phyloP scores from a whole-genome alignment of 2,888 invertebrate species.

The Drosophila sordidapex region DNA sequence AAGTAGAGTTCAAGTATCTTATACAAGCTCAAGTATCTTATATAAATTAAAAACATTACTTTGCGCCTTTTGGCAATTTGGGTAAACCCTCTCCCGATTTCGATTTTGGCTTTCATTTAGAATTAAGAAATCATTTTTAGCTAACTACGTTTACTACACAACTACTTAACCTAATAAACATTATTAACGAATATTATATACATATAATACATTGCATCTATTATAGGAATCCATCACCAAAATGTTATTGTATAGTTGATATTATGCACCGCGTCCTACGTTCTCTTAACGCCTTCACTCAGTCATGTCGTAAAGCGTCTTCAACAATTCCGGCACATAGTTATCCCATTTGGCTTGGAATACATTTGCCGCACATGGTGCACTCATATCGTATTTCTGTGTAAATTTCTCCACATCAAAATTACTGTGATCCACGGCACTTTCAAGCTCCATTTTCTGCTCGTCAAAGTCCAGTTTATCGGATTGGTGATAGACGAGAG shows the following conservation, averaged over 20 bases:
- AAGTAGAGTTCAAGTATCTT: neutral
- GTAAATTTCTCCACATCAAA: conserved; percentile 83
- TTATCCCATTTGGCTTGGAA: conserved; percentile 92
- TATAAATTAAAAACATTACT: neutral
- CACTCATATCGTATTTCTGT: conserved; percentile 89
- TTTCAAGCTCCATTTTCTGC: conserved; percentile 65
- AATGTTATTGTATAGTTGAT: neutral
- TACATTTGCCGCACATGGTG: conserved; percentile 92
- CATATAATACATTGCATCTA: neutral
- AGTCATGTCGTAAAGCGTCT: conserved; percentile 55
- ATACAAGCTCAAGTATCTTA: neutral
- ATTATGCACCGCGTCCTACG: neutral
- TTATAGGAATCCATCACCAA: conserved; percentile 27
- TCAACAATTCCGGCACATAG: conserved; percentile 83
- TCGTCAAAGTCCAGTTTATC: conserved; percentile 87
- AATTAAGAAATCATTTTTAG: neutral
- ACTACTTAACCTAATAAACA: neutral
- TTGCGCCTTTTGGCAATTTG: too few relatives aligned
- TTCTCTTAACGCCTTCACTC: conserved; percentile 21
- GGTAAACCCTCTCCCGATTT: neutral
- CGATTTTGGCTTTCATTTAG: neutral
- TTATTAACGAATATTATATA: neutral
- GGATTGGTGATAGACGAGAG: conserved; percentile 89
- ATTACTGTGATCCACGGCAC: conserved; percentile 85
- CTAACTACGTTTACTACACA: conserved; percentile 1